phyloP scores from a whole-genome alignment of 1,140 invertebrate species.

The Gyrodactylus bullatarudis region DNA sequence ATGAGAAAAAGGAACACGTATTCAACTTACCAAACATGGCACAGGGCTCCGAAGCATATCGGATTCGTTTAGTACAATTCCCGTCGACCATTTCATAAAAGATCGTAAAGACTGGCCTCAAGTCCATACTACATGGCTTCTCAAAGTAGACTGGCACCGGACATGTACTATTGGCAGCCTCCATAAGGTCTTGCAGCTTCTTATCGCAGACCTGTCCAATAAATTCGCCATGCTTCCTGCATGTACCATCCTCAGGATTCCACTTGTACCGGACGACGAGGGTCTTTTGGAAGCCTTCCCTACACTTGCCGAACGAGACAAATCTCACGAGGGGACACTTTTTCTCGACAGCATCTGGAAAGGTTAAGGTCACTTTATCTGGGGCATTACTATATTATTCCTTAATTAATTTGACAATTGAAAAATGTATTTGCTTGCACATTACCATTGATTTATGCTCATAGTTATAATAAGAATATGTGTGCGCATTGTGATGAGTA shows the following conservation, averaged over 20 bases:
- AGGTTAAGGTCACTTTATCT: no score
- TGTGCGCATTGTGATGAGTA: no score
- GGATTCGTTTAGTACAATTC: neutral
- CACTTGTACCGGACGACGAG: neutral
- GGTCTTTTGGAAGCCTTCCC: neutral
- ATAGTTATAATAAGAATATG: no score
- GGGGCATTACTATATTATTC: no score
- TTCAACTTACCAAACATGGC: neutral
- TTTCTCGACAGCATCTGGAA: no score
- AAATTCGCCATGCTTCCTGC: neutral
- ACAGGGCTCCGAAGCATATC: neutral
- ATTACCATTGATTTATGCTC: no score
- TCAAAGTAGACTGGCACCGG: neutral
- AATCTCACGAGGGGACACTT: neutral
- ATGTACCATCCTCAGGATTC: neutral
- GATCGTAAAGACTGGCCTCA: neutral
- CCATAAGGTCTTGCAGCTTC: neutral
- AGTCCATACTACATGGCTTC: neutral
- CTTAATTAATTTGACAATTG: no score
- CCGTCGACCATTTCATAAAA: neutral
- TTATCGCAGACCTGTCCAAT: neutral
- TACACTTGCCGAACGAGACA: neutral
- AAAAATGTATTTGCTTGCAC: no score
- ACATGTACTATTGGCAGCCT: no score
- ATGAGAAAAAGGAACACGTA: neutral